These are phyloP conservation scores for Patella vulgata DNA, from an alignment of 1,140 invertebrate species.

Conservation along the genomic window DNA sequence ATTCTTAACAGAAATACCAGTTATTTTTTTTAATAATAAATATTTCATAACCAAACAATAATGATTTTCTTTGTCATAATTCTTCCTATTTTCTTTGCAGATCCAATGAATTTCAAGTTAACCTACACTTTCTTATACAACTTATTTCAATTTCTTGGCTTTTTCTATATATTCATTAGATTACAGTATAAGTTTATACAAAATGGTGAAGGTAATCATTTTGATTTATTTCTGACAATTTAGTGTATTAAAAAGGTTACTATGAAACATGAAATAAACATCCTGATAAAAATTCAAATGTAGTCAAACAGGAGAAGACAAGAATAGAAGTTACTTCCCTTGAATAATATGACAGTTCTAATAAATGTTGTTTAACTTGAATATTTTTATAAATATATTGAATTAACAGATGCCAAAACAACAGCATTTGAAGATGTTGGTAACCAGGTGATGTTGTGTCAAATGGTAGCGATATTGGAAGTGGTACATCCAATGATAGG, in stretches of 20 bases:
- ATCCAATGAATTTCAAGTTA: slow-evolving; percentile 79
- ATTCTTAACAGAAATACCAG: no score
- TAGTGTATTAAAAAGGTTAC: no score
- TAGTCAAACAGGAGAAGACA: no score
- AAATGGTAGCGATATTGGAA: slow-evolving; percentile 86
- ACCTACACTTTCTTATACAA: slow-evolving; percentile 92
- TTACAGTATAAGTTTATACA: slow-evolving; percentile 80
- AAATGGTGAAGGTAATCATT: slow-evolving; percentile 76
- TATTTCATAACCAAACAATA: background rate
- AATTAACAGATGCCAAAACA: slow-evolving; percentile 75
- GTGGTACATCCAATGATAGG: slow-evolving; percentile 89
- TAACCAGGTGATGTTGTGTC: slow-evolving; percentile 82
- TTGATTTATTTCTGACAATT: no score
- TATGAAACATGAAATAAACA: no score
- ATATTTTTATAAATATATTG: no score
- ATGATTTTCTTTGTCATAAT: no score
- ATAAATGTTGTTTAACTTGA: no score
- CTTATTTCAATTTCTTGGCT: slow-evolving; percentile 89
- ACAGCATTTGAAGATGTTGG: slow-evolving; percentile 82
- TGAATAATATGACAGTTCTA: no score
- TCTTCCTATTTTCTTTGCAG: slow-evolving; percentile 47
- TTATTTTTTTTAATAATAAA: background rate
- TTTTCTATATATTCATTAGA: slow-evolving; percentile 76
- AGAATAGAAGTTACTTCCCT: no score
- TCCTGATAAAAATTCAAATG: no score